Percentiles rank a stretch among this genome's conserved stretches.
Evolutionary conservation across 1,140 invertebrate genomes (phyloP).

Genomic region (Ostrea denselamellosa): DNA sequence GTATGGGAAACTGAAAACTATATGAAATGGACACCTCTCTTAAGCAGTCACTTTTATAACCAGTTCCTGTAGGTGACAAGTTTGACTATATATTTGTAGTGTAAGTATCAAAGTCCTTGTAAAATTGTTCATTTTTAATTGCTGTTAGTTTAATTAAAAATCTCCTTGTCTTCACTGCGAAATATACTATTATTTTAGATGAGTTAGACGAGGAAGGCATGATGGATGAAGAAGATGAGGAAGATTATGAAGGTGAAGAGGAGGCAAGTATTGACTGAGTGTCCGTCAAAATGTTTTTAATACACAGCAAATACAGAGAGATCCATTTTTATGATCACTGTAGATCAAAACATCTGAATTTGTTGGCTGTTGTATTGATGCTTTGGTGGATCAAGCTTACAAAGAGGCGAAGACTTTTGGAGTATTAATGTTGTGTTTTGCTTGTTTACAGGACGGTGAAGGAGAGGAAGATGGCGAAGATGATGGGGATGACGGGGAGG

Average conservation of each 20-base stretch:
- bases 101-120: no score
- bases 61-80: no score
- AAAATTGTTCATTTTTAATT: not conserved
- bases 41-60: no score
- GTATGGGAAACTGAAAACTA: no score
- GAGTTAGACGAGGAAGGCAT: conserved; percentile 72
- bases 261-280: conserved; percentile 52
- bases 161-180: no score
- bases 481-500: conserved; percentile 61
- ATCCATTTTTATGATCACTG: not conserved
- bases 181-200: conserved; percentile 49
- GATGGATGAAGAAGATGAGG: conserved; percentile 73
- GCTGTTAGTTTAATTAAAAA: no score
- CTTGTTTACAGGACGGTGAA: conserved; percentile 59
- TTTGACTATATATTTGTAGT: no score
- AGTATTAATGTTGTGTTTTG: not conserved
- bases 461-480: conserved; percentile 56
- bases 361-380: not conserved
- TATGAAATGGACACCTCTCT: no score
- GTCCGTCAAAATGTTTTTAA: not conserved
- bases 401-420: not conserved
- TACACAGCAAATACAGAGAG: not conserved
- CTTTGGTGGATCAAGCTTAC: not conserved
- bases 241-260: conserved; percentile 70
- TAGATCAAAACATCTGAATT: not conserved